Conservation (phyloP, 2,888 invertebrate genomes). For the Laothoe populi region DNA sequence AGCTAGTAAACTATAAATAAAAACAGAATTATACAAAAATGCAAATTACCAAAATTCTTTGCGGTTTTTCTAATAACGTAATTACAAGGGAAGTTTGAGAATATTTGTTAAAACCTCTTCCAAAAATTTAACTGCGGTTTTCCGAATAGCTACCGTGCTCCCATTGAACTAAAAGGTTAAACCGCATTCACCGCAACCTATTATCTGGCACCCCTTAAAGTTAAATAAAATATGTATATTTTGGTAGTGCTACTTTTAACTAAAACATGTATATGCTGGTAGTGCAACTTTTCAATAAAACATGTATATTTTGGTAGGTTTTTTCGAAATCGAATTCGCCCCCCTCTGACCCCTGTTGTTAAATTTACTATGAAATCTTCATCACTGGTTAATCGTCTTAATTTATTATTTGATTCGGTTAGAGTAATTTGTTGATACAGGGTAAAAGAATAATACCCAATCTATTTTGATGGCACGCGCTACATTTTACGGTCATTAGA, state of each 20-base stretch:
- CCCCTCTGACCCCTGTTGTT: too few relatives aligned
- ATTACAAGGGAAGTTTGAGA: not conserved
- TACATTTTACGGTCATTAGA: slow-evolving; percentile 67
- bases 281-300: too few relatives aligned
- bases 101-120: not conserved
- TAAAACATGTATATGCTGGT: not conserved
- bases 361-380: too few relatives aligned
- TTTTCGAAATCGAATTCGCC: too few relatives aligned
- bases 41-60: not conserved
- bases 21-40: too few relatives aligned
- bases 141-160: not conserved
- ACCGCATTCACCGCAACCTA: slow-evolving; percentile 30
- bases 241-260: not conserved
- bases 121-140: slow-evolving; percentile 6
- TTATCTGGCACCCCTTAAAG: slow-evolving; percentile 19
- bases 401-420: too few relatives aligned
- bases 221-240: not conserved
- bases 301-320: too few relatives aligned
- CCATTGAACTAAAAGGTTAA: slow-evolving; percentile 18
- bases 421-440: not conserved
- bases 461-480: slow-evolving; percentile 60
- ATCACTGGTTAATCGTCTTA: too few relatives aligned
- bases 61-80: slow-evolving; percentile 2
- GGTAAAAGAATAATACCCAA: not conserved
- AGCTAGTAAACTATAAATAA: too few relatives aligned